Evolutionary conservation across 1,140 invertebrate species (phyloP).

Genomic region (Drosophila micromelanica): DNA sequence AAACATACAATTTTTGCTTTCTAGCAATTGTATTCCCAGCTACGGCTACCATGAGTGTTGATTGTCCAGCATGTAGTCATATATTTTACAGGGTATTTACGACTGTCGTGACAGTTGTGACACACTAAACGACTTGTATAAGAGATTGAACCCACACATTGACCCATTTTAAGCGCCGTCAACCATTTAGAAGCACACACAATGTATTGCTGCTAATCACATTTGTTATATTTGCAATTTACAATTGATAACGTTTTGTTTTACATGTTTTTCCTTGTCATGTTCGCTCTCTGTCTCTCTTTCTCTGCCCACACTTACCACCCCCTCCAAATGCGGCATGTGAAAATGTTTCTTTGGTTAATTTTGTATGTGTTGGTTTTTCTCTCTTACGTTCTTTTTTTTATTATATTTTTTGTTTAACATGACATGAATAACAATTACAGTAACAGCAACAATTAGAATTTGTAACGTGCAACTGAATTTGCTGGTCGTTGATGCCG

Average conservation of each 20-base stretch:
- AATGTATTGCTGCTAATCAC: conserved; percentile 11
- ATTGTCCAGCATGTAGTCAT: neutral
- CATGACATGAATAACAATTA: conserved; percentile 17
- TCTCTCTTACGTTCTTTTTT: conserved; percentile 10
- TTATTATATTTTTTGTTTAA: conserved; percentile 13
- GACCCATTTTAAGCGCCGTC: neutral
- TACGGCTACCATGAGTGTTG: too few species aligned
- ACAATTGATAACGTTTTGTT: conserved; percentile 15
- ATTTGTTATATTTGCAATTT: conserved; percentile 15
- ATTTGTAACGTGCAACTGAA: conserved; percentile 18
- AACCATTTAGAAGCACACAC: neutral
- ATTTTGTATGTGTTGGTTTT: conserved; percentile 1
- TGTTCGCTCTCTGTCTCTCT: conserved; percentile 3
- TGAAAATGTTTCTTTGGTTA: conserved; percentile 6
- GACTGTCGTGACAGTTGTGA: neutral
- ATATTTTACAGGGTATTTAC: neutral
- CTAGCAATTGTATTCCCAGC: neutral
- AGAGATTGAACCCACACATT: neutral
- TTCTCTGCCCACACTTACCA: conserved; percentile 1
- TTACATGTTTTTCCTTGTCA: conserved; percentile 27
- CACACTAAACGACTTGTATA: conserved; percentile 2
- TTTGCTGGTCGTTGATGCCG: conserved; percentile 11
- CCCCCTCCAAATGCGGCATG: conserved; percentile 42
- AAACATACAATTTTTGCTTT: neutral
- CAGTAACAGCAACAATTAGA: conserved; percentile 13